A percentile compares a stretch with the other conserved stretches of the same genome.
Conservation (phyloP, 2,797 vertebrate species). For the Cygnus olor region DNA sequence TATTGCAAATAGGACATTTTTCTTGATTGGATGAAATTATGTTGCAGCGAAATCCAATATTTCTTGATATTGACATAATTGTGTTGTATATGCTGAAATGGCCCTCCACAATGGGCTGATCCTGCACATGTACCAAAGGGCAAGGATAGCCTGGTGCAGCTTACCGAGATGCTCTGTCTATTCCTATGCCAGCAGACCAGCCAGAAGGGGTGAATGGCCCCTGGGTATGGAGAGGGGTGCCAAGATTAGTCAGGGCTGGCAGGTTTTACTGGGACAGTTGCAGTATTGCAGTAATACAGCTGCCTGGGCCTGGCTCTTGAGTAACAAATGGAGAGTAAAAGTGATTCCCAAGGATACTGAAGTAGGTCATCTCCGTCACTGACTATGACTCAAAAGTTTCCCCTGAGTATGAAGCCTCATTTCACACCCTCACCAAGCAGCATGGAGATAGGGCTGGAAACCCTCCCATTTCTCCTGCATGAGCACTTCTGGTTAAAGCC, state of each 20-base stretch:
- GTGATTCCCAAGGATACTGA: slow-evolving; percentile 40
- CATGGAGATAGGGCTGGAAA: background rate
- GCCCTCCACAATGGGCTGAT: background rate
- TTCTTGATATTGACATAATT: slow-evolving; percentile 40
- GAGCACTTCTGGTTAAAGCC: background rate
- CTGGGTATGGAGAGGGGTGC: slow-evolving; percentile 20
- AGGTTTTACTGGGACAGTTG: slow-evolving; percentile 36
- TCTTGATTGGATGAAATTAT: slow-evolving; percentile 40
- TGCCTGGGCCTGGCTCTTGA: slow-evolving; percentile 14
- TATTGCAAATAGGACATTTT: slow-evolving; percentile 32
- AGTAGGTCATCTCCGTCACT: slow-evolving; percentile 47
- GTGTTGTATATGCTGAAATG: background rate
- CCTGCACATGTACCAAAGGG: slow-evolving; percentile 30
- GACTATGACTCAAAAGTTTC: slow-evolving; percentile 38
- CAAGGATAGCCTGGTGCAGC: background rate
- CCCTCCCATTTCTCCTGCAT: background rate
- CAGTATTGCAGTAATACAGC: slow-evolving; percentile 11
- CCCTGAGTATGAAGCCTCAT: slow-evolving; percentile 22
- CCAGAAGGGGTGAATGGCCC: slow-evolving; percentile 52
- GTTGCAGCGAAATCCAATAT: slow-evolving; percentile 5
- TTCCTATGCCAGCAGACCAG: slow-evolving; percentile 46
- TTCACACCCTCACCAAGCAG: slow-evolving; percentile 1
- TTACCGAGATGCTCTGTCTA: slow-evolving; percentile 11
- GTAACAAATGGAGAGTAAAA: slow-evolving; percentile 33
- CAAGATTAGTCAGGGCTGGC: slow-evolving; percentile 22